Conservation (phyloP, 2,113 vertebrate genomes). For the Aptenodytes patagonicus region DNA sequence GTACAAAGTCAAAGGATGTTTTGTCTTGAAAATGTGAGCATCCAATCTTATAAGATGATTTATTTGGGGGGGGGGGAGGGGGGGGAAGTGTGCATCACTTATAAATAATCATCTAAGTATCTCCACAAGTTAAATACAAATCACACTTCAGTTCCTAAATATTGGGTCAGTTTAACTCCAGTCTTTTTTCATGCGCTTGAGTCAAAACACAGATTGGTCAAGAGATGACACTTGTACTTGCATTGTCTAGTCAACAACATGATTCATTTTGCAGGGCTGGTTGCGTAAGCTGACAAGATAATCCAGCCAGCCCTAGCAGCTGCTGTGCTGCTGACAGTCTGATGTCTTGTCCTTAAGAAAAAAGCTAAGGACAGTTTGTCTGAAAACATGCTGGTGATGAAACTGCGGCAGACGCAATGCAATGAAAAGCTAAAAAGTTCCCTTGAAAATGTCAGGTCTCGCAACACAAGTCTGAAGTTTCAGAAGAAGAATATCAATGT, state of each 20-base stretch:
- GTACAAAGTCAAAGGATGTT: neutral
- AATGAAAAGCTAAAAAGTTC: neutral
- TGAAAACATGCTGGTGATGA: neutral
- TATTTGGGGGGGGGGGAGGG: neutral
- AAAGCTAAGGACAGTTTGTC: neutral
- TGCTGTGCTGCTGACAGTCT: neutral
- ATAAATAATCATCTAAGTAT: neutral
- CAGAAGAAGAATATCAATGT: neutral
- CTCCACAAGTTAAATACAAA: neutral
- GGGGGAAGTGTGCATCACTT: neutral
- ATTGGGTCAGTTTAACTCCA: neutral
- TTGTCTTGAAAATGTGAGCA: neutral
- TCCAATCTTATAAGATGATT: neutral
- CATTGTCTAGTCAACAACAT: neutral
- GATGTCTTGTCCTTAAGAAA: neutral
- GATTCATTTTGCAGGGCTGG: neutral
- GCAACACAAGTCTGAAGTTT: neutral
- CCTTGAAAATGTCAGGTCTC: rapidly evolving
- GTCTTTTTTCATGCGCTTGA: neutral
- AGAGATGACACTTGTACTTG: neutral
- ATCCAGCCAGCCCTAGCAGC: neutral
- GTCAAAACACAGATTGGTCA: neutral
- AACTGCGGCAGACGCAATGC: neutral
- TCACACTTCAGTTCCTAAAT: neutral
- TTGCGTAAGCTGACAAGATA: neutral